phyloP scores from a whole-genome alignment of 2,888 invertebrate species.

The Corbicula japonica region DNA sequence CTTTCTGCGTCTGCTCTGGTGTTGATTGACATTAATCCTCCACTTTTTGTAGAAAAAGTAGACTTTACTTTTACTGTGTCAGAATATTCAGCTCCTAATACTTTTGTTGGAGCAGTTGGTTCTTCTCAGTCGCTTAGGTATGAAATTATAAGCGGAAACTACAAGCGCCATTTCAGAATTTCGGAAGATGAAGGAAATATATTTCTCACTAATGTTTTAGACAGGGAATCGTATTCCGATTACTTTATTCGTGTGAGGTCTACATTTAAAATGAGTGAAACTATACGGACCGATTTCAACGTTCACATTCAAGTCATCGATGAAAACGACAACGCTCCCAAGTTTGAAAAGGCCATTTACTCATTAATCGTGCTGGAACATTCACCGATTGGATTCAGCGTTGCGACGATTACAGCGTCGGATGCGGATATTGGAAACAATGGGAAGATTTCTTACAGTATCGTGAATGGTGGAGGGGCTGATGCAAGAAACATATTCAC shows the following conservation, averaged over 20 bases:
- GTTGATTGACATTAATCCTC: constrained; percentile 66
- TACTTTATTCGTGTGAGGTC: constrained; percentile 61
- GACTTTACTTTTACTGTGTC: constrained; percentile 64
- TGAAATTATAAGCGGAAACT: constrained; percentile 69
- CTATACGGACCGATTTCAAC: constrained; percentile 50
- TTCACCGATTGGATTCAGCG: constrained; percentile 67
- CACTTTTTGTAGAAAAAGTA: constrained; percentile 21
- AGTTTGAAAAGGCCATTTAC: constrained; percentile 50
- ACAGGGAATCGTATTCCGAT: constrained; percentile 58
- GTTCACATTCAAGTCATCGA: constrained; percentile 68
- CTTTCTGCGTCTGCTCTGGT: constrained; percentile 64
- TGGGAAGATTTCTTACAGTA: constrained; percentile 61
- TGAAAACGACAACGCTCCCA: constrained; percentile 75
- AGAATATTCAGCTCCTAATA: constrained; percentile 60
- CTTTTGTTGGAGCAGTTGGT: constrained; percentile 63
- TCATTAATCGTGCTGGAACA: constrained; percentile 69
- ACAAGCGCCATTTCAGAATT: constrained; percentile 62
- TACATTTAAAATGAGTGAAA: constrained; percentile 37
- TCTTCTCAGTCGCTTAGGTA: constrained; percentile 41
- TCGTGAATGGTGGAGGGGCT: constrained; percentile 36
- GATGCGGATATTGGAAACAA: constrained; percentile 72
- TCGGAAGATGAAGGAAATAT: constrained; percentile 57
- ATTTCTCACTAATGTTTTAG: constrained; percentile 45
- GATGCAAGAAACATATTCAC: constrained; percentile 51
- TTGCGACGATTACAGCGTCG: constrained; percentile 62